phyloP scores from a whole-genome alignment of 2,113 vertebrate species.

The Poecile atricapillus region DNA sequence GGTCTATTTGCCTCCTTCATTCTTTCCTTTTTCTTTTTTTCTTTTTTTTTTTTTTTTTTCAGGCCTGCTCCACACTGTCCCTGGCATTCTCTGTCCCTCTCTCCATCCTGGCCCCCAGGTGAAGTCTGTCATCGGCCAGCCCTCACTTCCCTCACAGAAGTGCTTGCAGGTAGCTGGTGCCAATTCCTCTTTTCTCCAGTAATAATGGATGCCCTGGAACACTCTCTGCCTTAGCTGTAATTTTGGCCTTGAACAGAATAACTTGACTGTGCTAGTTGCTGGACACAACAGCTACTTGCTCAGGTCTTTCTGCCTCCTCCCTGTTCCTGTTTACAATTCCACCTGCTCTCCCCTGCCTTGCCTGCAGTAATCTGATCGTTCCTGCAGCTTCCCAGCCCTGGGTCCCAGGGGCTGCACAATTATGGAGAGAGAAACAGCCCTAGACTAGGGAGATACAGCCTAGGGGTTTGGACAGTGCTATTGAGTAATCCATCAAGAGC shows the following conservation, averaged over 20 bases:
- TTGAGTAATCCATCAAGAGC: neutral
- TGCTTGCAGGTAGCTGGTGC: neutral
- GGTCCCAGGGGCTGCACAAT: neutral
- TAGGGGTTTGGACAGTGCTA: neutral
- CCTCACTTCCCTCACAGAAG: neutral
- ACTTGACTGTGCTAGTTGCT: neutral
- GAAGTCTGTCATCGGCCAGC: neutral
- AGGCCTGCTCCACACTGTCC: neutral
- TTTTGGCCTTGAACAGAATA: slow-evolving; percentile 9
- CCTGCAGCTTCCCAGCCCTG: neutral
- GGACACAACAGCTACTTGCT: slow-evolving; percentile 37
- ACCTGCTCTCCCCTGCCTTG: neutral
- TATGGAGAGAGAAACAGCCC: neutral
- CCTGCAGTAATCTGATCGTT: neutral
- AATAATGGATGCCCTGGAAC: neutral
- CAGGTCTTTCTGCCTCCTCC: neutral
- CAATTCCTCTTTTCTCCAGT: neutral
- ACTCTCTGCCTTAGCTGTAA: neutral
- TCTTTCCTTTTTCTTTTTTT: neutral
- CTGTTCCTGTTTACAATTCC: neutral
- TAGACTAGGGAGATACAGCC: neutral
- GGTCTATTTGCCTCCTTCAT: neutral
- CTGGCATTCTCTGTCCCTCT: neutral
- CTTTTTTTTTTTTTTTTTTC: neutral
- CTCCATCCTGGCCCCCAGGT: neutral